Evolutionary conservation across 2,888 invertebrate species (phyloP).

Genomic region (Helobdella robusta): DNA sequence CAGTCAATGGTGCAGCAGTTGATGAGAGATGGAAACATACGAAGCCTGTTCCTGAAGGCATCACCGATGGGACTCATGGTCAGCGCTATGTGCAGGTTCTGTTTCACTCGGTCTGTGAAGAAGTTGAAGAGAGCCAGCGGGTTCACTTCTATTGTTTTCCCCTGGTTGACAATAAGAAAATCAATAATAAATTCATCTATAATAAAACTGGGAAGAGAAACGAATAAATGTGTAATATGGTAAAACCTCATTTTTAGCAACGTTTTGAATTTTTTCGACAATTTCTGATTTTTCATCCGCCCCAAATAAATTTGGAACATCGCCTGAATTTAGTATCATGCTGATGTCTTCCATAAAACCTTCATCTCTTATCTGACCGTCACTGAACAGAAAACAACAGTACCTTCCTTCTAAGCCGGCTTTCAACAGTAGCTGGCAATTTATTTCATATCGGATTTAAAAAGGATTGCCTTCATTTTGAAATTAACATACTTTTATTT

Average conservation of each 20-base stretch:
- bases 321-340: constrained; percentile 51
- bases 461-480: no score
- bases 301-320: constrained; percentile 50
- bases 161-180: constrained; percentile 37
- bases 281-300: constrained; percentile 51
- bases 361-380: constrained; percentile 50
- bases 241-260: constrained; percentile 46
- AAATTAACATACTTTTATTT: no score
- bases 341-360: constrained; percentile 51
- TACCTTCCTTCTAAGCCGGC: constrained; percentile 48
- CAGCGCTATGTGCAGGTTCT: constrained; percentile 48
- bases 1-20: constrained; percentile 52
- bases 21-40: constrained; percentile 51
- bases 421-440: constrained; percentile 44
- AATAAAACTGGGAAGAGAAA: neutral
- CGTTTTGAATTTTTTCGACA: constrained; percentile 49
- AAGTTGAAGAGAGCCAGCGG: constrained; percentile 50
- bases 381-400: constrained; percentile 49
- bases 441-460: no score
- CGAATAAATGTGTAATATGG: neutral
- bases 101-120: constrained; percentile 49
- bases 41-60: constrained; percentile 48
- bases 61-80: constrained; percentile 51
- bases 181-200: neutral
- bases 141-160: constrained; percentile 48